These are phyloP conservation scores for Tinea trinotella DNA, from an alignment of 2,888 invertebrate species.

Conservation along the genomic window DNA sequence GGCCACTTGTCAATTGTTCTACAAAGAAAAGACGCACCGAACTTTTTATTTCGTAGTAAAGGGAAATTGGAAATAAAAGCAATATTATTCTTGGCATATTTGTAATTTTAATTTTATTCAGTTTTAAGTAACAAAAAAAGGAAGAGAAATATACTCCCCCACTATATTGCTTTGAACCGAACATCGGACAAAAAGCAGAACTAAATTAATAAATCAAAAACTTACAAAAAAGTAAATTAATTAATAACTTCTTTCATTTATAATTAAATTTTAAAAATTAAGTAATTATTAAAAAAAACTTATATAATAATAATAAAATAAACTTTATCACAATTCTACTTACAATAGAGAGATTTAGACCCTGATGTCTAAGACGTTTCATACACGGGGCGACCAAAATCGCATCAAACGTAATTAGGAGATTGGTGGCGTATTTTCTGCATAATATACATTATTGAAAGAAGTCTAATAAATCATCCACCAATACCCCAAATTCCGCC, in stretches of 20 bases:
- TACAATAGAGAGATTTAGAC: conserved; percentile 66
- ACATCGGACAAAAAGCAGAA: conserved; percentile 64
- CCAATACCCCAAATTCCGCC: too few species aligned
- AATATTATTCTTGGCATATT: conserved; percentile 63
- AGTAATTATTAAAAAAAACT: conserved; percentile 45
- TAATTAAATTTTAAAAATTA: conserved; percentile 55
- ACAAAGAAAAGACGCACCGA: too few species aligned
- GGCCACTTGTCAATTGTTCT: too few species aligned
- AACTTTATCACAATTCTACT: conserved; percentile 74
- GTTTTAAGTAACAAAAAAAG: conserved; percentile 71
- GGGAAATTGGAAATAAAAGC: too few species aligned
- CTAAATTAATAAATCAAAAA: conserved; percentile 41
- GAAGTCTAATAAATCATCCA: too few species aligned
- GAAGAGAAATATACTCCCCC: conserved; percentile 45
- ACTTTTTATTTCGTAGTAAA: too few species aligned
- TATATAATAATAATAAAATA: conserved; percentile 50
- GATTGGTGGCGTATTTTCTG: too few species aligned
- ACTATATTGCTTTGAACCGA: conserved; percentile 58
- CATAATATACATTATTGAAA: too few species aligned
- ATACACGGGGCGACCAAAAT: neutral
- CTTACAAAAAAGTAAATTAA: conserved; percentile 15
- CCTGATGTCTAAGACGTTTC: neutral
- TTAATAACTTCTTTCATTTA: neutral
- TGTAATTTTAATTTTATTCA: conserved; percentile 68
- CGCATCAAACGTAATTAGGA: too few species aligned